Evolutionary conservation across 2,113 vertebrate species (phyloP).

Genomic region (Epinephelus lanceolatus): DNA sequence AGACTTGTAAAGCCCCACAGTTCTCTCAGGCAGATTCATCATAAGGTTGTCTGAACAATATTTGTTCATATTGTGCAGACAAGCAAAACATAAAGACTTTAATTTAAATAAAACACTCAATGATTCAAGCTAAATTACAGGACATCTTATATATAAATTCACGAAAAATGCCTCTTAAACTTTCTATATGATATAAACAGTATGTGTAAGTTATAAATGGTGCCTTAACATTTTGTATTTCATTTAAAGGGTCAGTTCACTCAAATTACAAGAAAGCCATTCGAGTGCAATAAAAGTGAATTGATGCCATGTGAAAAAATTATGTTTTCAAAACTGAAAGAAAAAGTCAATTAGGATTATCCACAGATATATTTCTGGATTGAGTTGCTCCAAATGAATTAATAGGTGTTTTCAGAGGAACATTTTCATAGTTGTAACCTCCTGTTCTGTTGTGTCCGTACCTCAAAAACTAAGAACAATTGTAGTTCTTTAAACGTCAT

Average conservation of each 20-base stretch:
- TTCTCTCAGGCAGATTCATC: neutral
- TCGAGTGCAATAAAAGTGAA: neutral
- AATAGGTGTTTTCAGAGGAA: neutral
- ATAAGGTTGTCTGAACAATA: neutral
- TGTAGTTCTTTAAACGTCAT: too few species aligned
- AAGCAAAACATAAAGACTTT: neutral
- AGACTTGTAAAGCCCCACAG: constrained; percentile 2
- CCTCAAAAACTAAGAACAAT: too few species aligned
- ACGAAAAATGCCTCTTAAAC: neutral
- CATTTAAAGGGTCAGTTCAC: constrained; percentile 48
- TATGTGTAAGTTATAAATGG: neutral
- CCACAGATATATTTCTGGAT: neutral
- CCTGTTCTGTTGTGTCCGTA: too few species aligned
- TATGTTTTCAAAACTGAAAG: neutral
- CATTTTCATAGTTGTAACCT: neutral
- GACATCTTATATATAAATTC: neutral
- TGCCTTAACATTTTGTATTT: neutral
- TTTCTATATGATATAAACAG: too few species aligned
- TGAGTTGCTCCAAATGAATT: neutral
- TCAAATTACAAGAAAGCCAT: constrained; percentile 12
- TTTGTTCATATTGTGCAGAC: too few species aligned
- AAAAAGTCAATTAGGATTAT: neutral
- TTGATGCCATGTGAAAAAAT: neutral
- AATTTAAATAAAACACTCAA: neutral
- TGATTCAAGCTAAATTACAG: neutral